These are phyloP conservation scores for Tiliacea citrago DNA, from an alignment of 2,888 invertebrate species.

Conservation along the genomic window DNA sequence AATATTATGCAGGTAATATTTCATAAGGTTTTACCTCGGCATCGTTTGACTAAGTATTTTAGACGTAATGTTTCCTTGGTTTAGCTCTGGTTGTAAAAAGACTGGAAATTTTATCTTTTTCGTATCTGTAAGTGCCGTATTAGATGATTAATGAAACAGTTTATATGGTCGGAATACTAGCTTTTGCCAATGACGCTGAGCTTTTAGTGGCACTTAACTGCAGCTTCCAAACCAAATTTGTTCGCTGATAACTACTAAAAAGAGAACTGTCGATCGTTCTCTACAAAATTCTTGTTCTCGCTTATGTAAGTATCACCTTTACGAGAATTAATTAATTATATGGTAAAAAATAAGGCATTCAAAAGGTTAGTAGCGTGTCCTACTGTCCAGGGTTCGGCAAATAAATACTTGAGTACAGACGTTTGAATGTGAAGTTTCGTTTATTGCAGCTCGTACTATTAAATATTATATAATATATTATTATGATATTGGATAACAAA, in stretches of 20 bases:
- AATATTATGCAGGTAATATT: slow-evolving; percentile 61
- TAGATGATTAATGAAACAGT: slow-evolving; percentile 15
- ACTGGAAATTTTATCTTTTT: background rate
- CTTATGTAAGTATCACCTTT: background rate
- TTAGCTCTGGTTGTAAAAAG: slow-evolving; percentile 9
- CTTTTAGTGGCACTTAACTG: slow-evolving; percentile 17
- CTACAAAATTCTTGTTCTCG: background rate
- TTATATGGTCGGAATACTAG: background rate
- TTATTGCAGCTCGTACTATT: background rate
- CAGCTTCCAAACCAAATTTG: background rate
- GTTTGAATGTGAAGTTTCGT: background rate
- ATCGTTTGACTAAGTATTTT: slow-evolving; percentile 49
- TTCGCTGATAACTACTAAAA: background rate
- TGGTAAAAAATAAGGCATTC: background rate
- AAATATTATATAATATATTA: too few relatives aligned
- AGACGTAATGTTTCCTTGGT: slow-evolving; percentile 25
- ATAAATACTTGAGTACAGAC: background rate
- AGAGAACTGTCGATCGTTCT: background rate
- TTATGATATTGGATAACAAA: too few relatives aligned
- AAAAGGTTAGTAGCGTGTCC: too few relatives aligned
- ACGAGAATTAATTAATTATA: background rate
- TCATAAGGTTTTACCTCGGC: slow-evolving; percentile 32
- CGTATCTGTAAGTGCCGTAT: background rate
- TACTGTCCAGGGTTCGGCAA: background rate
- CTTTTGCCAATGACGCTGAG: slow-evolving; percentile 13